These are phyloP conservation scores for Spermophilus dauricus DNA, from an alignment of 2,113 vertebrate species.

Conservation along the genomic window DNA sequence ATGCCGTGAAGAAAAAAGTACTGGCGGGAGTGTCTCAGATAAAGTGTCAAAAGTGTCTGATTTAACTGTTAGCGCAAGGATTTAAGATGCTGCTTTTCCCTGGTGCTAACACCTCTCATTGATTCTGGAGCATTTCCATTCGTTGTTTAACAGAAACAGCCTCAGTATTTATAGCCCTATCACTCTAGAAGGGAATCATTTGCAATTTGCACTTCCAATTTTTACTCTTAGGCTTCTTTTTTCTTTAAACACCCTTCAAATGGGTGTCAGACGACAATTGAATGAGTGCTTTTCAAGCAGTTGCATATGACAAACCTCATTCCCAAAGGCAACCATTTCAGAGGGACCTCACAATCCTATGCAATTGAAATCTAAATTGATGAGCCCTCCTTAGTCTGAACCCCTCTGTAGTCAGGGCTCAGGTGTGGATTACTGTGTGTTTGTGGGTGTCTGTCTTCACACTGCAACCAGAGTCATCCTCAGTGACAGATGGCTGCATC, in stretches of 20 bases:
- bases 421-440: neutral
- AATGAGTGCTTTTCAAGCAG: slow-evolving; percentile 20
- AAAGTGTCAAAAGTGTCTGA: slow-evolving; percentile 29
- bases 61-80: slow-evolving; percentile 67
- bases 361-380: slow-evolving; percentile 51
- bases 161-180: slow-evolving; percentile 70
- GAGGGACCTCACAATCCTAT: slow-evolving; percentile 15
- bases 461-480: neutral
- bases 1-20: slow-evolving; percentile 43
- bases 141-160: slow-evolving; percentile 76
- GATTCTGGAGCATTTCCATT: slow-evolving; percentile 78
- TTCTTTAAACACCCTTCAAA: slow-evolving; percentile 71
- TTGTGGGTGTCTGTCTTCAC: neutral
- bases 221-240: slow-evolving; percentile 74
- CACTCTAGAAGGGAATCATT: slow-evolving; percentile 68
- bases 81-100: slow-evolving; percentile 53
- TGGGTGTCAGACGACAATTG: slow-evolving; percentile 74
- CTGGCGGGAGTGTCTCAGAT: slow-evolving; percentile 59
- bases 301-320: neutral
- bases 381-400: neutral
- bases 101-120: slow-evolving; percentile 71
- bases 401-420: no score
- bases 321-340: neutral
- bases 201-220: slow-evolving; percentile 81
- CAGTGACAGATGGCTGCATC: neutral